Percentiles rank a stretch among this genome's conserved stretches.
Evolutionary conservation across 1,140 invertebrate species (phyloP).

Genomic region (Arion vulgaris): DNA sequence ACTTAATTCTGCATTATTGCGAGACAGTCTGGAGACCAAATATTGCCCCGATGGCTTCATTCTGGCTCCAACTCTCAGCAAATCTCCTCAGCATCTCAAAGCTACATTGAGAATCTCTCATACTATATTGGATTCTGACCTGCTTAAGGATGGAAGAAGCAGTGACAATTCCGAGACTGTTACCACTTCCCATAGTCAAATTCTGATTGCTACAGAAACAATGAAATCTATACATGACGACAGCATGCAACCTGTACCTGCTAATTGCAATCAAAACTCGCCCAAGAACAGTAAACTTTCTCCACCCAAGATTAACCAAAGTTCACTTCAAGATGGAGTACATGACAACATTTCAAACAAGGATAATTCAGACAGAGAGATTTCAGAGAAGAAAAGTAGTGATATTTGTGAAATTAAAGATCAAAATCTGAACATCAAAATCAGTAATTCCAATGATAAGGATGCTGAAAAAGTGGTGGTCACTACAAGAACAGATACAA

Average conservation of each 20-base stretch:
- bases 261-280: not conserved
- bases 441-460: constrained; percentile 22
- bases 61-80: constrained; percentile 28
- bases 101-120: not conserved
- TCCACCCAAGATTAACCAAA: not conserved
- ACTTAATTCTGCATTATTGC: not conserved
- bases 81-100: constrained; percentile 33
- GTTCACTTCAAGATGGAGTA: not conserved
- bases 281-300: not conserved
- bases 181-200: not conserved
- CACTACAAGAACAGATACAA: not conserved
- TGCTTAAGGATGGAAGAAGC: not conserved
- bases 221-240: not conserved
- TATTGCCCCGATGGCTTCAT: constrained; percentile 35
- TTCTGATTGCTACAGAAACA: not conserved
- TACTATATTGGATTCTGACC: not conserved
- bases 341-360: not conserved
- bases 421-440: constrained; percentile 35
- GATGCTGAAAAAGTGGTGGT: not conserved
- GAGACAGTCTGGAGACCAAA: constrained; percentile 20
- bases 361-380: not conserved
- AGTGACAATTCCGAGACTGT: not conserved
- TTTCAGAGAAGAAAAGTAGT: not conserved
- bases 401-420: constrained; percentile 25
- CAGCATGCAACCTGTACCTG: not conserved